Conservation (phyloP, 2,888 invertebrate genomes). For the Drosophila imparisetae region DNA sequence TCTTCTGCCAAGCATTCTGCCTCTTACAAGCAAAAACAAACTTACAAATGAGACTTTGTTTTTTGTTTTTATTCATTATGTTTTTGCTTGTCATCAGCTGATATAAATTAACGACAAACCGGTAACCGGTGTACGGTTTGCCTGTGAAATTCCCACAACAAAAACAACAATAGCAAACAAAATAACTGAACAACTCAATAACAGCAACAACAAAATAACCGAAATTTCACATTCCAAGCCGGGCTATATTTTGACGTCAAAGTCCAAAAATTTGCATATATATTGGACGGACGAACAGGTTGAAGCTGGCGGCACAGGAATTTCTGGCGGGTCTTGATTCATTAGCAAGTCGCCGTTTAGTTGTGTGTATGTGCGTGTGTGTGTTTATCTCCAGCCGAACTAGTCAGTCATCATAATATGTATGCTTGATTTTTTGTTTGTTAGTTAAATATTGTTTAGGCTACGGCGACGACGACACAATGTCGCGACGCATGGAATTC, state of each 20-base stretch:
- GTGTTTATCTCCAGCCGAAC: constrained; percentile 54
- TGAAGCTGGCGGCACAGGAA: constrained; percentile 65
- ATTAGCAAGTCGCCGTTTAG: constrained; percentile 54
- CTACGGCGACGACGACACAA: constrained; percentile 49
- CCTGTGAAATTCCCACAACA: constrained; percentile 68
- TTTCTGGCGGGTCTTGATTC: constrained; percentile 74
- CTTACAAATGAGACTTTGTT: not conserved
- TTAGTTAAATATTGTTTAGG: constrained; percentile 39
- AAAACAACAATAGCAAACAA: constrained; percentile 18
- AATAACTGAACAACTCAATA: constrained; percentile 49
- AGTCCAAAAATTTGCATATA: constrained; percentile 67
- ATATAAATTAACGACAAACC: constrained; percentile 40
- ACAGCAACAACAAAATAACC: constrained; percentile 45
- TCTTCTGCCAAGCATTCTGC: constrained; percentile 5
- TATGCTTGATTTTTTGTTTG: constrained; percentile 37
- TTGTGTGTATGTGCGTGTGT: constrained; percentile 63
- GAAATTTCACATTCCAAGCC: constrained; percentile 78
- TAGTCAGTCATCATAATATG: constrained; percentile 60
- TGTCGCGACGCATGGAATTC: constrained; percentile 63
- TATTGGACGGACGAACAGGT: constrained; percentile 41
- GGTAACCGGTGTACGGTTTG: constrained; percentile 24
- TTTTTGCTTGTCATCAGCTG: constrained; percentile 41
- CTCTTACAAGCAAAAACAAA: constrained; percentile 8
- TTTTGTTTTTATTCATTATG: not conserved
- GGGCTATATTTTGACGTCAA: constrained; percentile 78